Percentiles rank a stretch among this genome's conserved stretches.
Conservation (phyloP, 2,113 vertebrate genomes). For the Capricornis sumatraensis region DNA sequence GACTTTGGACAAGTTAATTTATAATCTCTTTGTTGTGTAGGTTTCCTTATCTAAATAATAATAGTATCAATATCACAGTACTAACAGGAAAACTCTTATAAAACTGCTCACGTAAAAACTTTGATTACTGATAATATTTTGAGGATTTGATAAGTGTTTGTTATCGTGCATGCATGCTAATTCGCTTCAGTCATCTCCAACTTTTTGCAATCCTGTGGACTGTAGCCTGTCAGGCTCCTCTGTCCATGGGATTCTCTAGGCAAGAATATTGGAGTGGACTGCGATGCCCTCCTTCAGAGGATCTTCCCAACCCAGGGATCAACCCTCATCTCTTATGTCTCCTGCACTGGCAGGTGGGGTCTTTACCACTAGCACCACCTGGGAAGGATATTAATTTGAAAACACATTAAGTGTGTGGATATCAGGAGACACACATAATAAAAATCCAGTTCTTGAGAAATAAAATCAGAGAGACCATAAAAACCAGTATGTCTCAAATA, state of each 20-base stretch:
- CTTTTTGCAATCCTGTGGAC: neutral
- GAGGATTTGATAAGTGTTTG: neutral
- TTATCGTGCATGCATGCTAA: neutral
- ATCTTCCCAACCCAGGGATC: neutral
- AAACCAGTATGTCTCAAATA: neutral
- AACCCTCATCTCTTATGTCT: neutral
- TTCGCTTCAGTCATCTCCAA: neutral
- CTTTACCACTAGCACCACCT: neutral
- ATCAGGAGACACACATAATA: neutral
- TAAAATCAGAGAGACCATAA: neutral
- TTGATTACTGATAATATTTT: neutral
- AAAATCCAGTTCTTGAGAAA: neutral
- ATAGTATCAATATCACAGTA: neutral
- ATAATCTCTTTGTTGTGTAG: neutral
- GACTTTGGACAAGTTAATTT: neutral
- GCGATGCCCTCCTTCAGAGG: neutral
- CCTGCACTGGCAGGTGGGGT: neutral
- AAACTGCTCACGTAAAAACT: neutral
- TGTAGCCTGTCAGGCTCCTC: neutral
- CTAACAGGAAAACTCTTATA: conserved; percentile 6
- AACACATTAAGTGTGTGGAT: neutral
- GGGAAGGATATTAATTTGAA: neutral
- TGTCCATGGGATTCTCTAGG: neutral
- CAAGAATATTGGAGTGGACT: neutral
- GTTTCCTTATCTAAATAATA: conserved; percentile 14